Percentiles rank a stretch among this genome's conserved stretches.
phyloP scores from a whole-genome alignment of 2,888 invertebrate genomes.

The Oithona nana region DNA sequence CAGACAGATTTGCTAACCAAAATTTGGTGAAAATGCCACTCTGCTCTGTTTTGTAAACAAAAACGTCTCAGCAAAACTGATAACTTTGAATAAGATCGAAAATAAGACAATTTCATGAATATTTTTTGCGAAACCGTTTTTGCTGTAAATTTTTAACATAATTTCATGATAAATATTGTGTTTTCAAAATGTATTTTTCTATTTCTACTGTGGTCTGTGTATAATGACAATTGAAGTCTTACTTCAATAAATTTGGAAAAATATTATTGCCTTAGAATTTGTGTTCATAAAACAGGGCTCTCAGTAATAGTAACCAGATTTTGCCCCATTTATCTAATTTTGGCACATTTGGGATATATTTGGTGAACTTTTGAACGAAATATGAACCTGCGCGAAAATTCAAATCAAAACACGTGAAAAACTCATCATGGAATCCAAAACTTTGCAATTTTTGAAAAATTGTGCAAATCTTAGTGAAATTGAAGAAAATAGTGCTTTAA shows the following conservation, averaged over 20 bases:
- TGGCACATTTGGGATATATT: too few species aligned
- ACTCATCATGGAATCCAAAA: neutral
- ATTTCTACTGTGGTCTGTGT: too few species aligned
- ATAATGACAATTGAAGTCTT: too few species aligned
- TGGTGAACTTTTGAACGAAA: too few species aligned
- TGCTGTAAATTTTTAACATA: neutral
- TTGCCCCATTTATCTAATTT: too few species aligned
- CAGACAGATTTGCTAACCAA: neutral
- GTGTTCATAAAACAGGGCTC: too few species aligned
- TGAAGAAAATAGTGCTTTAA: neutral
- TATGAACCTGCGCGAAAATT: neutral
- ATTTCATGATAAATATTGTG: too few species aligned
- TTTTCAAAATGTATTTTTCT: too few species aligned
- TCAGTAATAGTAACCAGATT: too few species aligned
- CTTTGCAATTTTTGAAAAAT: neutral
- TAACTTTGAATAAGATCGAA: neutral
- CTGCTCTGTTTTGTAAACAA: neutral
- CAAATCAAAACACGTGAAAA: neutral
- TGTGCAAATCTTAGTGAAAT: neutral
- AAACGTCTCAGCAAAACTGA: neutral
- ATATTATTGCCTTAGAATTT: too few species aligned
- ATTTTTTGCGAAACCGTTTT: neutral
- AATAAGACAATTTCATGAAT: neutral
- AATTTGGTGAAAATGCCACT: neutral
- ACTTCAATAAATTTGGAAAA: too few species aligned